Evolutionary conservation across 2,113 vertebrate species (phyloP).

Genomic region (Pungitius pungitius): DNA sequence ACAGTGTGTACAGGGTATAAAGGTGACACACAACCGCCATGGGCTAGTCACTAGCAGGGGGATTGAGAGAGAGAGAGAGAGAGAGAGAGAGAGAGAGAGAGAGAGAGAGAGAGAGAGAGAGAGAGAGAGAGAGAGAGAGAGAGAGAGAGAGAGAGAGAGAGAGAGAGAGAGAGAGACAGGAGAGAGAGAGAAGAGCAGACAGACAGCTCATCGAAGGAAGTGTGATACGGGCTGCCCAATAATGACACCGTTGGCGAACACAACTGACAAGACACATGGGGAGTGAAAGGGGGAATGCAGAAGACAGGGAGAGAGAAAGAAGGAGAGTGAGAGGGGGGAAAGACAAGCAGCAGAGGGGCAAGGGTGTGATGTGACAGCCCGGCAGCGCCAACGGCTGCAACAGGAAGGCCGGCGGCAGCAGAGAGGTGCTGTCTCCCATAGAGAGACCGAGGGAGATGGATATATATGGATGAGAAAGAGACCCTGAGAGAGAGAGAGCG

Average conservation of each 20-base stretch:
- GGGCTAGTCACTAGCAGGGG: constrained; percentile 60
- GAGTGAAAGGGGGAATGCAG: constrained; percentile 60
- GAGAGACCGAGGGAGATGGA: constrained; percentile 31
- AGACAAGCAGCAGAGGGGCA: constrained; percentile 72
- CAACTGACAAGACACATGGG: constrained; percentile 79
- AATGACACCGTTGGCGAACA: constrained; percentile 77
- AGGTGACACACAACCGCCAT: constrained; percentile 71
- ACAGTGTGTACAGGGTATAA: constrained; percentile 69
- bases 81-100: constrained; percentile 1
- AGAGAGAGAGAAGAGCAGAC: constrained; percentile 37
- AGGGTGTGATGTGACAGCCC: constrained; percentile 83
- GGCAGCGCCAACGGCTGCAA: constrained; percentile 81
- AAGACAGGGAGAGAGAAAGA: constrained; percentile 52
- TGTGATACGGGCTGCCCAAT: constrained; percentile 75
- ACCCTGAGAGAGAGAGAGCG: constrained; percentile 13
- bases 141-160: constrained; percentile 38
- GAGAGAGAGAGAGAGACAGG: constrained; percentile 36
- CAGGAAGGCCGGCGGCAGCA: constrained; percentile 77
- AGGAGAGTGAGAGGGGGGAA: constrained; percentile 15
- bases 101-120: constrained; percentile 28
- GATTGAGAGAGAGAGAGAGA: constrained; percentile 46
- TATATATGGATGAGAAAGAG: constrained; percentile 2
- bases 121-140: constrained; percentile 22
- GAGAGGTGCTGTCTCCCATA: constrained; percentile 71
- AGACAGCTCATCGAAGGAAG: constrained; percentile 66